Conservation (phyloP, 2,113 vertebrate genomes). For the Anthoscopus minutus region DNA sequence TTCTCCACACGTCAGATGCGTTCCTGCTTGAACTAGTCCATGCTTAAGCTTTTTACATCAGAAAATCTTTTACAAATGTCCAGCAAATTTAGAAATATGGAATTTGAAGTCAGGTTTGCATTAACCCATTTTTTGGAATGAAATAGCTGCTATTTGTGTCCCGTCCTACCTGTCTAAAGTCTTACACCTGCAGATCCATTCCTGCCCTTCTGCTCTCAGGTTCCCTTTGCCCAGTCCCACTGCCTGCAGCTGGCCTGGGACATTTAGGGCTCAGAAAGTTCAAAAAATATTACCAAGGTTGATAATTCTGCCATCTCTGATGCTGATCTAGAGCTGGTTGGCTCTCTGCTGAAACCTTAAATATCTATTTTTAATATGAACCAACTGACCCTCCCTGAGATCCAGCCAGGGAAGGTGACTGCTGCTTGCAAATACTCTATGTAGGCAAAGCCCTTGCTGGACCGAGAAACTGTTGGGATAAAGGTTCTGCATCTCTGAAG, state of each 20-base stretch:
- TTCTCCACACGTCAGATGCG: not conserved
- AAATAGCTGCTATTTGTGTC: not conserved
- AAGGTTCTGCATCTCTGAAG: not conserved
- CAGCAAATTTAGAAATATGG: not conserved
- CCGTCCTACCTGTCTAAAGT: not conserved
- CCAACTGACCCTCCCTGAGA: not conserved
- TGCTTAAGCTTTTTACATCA: not conserved
- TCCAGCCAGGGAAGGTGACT: not conserved
- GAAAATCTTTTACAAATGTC: not conserved
- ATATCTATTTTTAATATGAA: not conserved
- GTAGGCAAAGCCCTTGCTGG: not conserved
- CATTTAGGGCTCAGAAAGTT: not conserved
- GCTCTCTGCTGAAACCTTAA: not conserved
- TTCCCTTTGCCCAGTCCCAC: not conserved
- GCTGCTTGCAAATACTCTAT: not conserved
- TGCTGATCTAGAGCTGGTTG: not conserved
- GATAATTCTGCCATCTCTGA: not conserved
- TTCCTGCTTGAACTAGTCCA: not conserved
- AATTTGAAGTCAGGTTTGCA: not conserved
- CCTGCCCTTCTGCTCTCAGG: not conserved
- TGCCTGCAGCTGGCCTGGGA: not conserved
- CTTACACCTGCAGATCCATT: not conserved
- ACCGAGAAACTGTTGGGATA: not conserved
- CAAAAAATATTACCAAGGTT: not conserved
- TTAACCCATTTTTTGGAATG: not conserved